phyloP scores from a whole-genome alignment of 2,113 vertebrate genomes.

The Brienomyrus brachyistius region DNA sequence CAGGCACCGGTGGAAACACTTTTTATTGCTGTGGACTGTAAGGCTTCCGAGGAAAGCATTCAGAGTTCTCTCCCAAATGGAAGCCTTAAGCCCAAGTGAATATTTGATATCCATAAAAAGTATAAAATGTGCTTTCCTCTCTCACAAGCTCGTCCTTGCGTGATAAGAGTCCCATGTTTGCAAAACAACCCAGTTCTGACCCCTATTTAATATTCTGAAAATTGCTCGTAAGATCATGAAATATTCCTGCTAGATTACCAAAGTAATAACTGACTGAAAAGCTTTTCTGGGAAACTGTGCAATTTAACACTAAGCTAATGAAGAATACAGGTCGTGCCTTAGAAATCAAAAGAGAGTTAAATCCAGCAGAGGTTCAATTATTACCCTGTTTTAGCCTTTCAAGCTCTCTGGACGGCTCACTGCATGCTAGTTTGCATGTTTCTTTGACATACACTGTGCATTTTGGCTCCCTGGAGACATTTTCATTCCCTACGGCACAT shows the following conservation, averaged over 20 bases:
- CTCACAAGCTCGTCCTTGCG: not conserved
- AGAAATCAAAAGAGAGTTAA: not conserved
- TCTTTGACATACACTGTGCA: not conserved
- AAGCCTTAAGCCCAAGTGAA: not conserved
- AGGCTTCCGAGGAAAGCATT: slow-evolving; percentile 32
- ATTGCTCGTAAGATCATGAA: not conserved
- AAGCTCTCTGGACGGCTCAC: not conserved
- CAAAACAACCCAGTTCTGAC: not conserved
- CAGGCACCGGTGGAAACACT: slow-evolving; percentile 41
- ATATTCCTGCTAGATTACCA: not conserved
- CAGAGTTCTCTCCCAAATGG: slow-evolving; percentile 30
- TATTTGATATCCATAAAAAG: slow-evolving; percentile 3
- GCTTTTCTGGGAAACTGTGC: not conserved
- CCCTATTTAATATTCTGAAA: not conserved
- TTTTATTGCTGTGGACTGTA: slow-evolving; percentile 36
- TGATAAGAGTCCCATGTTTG: not conserved
- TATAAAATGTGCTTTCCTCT: not conserved
- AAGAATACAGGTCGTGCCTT: not conserved
- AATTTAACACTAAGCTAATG: not conserved
- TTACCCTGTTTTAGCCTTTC: slow-evolving; percentile 4
- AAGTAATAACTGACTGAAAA: not conserved
- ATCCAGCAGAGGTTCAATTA: slow-evolving; percentile 5
- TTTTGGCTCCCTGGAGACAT: not conserved
- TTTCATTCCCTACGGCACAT: not conserved
- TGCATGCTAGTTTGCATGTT: not conserved